phyloP scores from a whole-genome alignment of 2,888 invertebrate genomes.

The Atrina japonica region DNA sequence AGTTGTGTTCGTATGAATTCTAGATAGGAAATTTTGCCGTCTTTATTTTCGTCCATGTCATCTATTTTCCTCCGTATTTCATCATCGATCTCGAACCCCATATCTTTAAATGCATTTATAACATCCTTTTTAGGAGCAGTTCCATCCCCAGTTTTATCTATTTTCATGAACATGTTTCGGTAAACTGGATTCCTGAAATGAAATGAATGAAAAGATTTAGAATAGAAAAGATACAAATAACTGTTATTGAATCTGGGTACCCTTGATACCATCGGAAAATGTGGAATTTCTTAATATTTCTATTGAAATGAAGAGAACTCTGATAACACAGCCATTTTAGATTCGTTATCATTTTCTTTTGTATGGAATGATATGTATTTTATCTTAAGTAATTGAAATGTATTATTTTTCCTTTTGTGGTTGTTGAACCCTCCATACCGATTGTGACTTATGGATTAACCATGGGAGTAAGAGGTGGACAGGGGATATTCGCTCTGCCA shows the following conservation, averaged over 20 bases:
- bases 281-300: too few relatives aligned
- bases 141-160: slow-evolving; percentile 32
- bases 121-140: slow-evolving; percentile 10
- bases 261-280: slow-evolving; percentile 10
- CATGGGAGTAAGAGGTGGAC: too few relatives aligned
- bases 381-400: too few relatives aligned
- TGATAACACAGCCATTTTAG: too few relatives aligned
- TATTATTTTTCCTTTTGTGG: too few relatives aligned
- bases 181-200: slow-evolving; percentile 5
- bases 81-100: slow-evolving; percentile 17
- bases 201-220: neutral
- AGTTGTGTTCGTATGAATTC: slow-evolving; percentile 31
- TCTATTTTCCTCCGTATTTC: slow-evolving; percentile 19
- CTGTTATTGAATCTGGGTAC: neutral
- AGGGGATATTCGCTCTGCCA: too few relatives aligned
- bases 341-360: too few relatives aligned
- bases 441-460: too few relatives aligned
- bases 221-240: neutral
- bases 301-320: too few relatives aligned
- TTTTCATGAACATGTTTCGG: slow-evolving; percentile 20
- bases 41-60: slow-evolving; percentile 23
- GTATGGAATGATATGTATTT: too few relatives aligned
- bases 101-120: slow-evolving; percentile 13
- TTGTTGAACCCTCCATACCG: too few relatives aligned
- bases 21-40: slow-evolving; percentile 21